phyloP scores from a whole-genome alignment of 2,888 invertebrate genomes.

The Lycophotia porphyrea region DNA sequence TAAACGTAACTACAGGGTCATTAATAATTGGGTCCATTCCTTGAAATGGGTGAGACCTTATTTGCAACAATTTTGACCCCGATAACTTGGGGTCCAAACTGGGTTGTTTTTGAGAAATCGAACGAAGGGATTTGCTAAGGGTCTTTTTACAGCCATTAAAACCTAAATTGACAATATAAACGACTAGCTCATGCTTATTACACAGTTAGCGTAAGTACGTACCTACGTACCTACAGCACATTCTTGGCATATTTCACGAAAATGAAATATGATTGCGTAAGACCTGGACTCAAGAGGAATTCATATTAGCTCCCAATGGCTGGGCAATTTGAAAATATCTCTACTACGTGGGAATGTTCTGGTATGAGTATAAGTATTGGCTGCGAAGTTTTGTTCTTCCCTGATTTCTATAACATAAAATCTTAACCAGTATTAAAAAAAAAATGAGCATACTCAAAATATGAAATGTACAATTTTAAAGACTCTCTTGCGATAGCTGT shows the following conservation, averaged over 20 bases:
- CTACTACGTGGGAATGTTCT: constrained; percentile 63
- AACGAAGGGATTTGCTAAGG: no score
- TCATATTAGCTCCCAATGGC: constrained; percentile 63
- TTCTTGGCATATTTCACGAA: constrained; percentile 64
- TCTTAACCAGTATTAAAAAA: no score
- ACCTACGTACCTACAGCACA: constrained; percentile 44
- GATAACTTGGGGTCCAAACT: no score
- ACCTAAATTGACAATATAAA: not conserved
- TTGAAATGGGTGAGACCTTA: no score
- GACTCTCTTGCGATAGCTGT: no score
- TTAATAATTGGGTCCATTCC: no score
- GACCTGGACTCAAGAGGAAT: constrained; percentile 54
- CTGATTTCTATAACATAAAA: constrained; percentile 4
- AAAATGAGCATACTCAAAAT: no score
- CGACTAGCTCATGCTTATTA: not conserved
- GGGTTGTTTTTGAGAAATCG: no score
- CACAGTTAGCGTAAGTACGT: not conserved
- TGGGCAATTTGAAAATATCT: constrained; percentile 70
- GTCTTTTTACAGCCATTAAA: not conserved
- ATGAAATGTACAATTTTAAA: no score
- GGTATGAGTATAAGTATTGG: constrained; percentile 1
- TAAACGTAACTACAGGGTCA: no score
- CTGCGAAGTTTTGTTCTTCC: constrained; percentile 20
- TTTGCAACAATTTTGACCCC: no score
- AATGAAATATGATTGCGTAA: constrained; percentile 62